Evolutionary conservation across 2,888 invertebrate genomes (phyloP).

Genomic region (Apotomis turbidana): DNA sequence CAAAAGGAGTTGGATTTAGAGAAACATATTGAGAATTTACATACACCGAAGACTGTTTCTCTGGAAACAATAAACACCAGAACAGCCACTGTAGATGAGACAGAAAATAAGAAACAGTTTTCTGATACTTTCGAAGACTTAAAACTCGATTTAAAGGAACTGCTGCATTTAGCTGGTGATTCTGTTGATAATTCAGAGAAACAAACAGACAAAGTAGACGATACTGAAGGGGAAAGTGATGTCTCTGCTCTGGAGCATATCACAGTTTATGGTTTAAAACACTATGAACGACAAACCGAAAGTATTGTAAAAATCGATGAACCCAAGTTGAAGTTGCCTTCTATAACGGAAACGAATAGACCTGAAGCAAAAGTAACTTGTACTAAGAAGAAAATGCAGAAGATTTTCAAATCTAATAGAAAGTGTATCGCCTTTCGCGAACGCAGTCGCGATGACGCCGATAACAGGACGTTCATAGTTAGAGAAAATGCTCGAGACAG

Average conservation of each 20-base stretch:
- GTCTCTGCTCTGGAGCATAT: slow-evolving; percentile 75
- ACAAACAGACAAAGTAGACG: slow-evolving; percentile 46
- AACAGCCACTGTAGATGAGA: slow-evolving; percentile 41
- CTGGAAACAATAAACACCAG: slow-evolving; percentile 65
- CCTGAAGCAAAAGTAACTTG: slow-evolving; percentile 54
- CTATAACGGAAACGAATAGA: slow-evolving; percentile 67
- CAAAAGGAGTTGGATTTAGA: slow-evolving; percentile 51
- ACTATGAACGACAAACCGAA: slow-evolving; percentile 53
- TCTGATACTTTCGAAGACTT: slow-evolving; percentile 69
- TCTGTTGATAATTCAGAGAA: slow-evolving; percentile 46
- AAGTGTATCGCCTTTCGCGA: slow-evolving; percentile 65
- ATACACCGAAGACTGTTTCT: slow-evolving; percentile 74
- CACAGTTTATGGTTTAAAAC: slow-evolving; percentile 69
- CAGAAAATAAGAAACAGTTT: slow-evolving; percentile 55
- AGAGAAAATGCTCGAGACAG: slow-evolving; percentile 63
- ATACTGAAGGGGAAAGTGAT: slow-evolving; percentile 52
- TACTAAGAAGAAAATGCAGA: slow-evolving; percentile 61
- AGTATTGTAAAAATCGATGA: slow-evolving; percentile 37
- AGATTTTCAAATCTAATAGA: slow-evolving; percentile 61
- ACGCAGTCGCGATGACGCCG: slow-evolving; percentile 60
- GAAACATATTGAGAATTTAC: slow-evolving; percentile 59
- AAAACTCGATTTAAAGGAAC: slow-evolving; percentile 67
- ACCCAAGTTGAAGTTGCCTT: slow-evolving; percentile 65
- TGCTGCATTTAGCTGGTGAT: slow-evolving; percentile 61
- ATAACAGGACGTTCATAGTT: slow-evolving; percentile 71